Evolutionary conservation across 2,888 invertebrate genomes (phyloP).

Genomic region (Atrina japonica): DNA sequence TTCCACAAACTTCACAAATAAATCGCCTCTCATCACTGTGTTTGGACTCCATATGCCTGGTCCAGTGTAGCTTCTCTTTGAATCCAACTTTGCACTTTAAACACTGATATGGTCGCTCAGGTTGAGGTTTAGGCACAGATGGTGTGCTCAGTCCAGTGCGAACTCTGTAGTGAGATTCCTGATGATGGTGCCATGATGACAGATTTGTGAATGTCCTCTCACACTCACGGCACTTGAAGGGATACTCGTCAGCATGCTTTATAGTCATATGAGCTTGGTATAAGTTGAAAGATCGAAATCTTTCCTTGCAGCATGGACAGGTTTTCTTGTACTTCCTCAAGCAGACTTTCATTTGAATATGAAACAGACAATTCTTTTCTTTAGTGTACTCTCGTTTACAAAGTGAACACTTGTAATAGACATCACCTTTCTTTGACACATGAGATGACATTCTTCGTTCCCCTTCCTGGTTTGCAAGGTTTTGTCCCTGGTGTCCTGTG

Average conservation of each 20-base stretch:
- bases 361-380: constrained; percentile 12
- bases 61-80: constrained; percentile 4
- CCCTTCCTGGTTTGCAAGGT: background rate
- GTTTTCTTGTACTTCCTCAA: constrained; percentile 8
- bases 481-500: constrained; percentile 10
- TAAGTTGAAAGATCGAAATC: constrained; percentile 7
- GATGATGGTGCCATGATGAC: constrained; percentile 8
- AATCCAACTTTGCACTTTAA: constrained; percentile 9
- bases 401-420: background rate
- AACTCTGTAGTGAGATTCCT: constrained; percentile 11
- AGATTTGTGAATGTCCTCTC: constrained; percentile 3
- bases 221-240: constrained; percentile 14
- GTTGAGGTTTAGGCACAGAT: background rate
- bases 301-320: constrained; percentile 14
- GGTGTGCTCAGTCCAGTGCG: background rate
- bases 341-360: constrained; percentile 12
- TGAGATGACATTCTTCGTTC: constrained; percentile 1
- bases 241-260: constrained; percentile 16
- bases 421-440: constrained; percentile 5
- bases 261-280: constrained; percentile 19
- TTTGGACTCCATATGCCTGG: constrained; percentile 1
- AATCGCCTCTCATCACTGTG: constrained; percentile 3
- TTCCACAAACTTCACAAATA: constrained; percentile 18
- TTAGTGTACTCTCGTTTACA: constrained; percentile 17
- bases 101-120: constrained; percentile 6